phyloP scores from a whole-genome alignment of 2,888 invertebrate genomes.

The Tiliacea citrago region DNA sequence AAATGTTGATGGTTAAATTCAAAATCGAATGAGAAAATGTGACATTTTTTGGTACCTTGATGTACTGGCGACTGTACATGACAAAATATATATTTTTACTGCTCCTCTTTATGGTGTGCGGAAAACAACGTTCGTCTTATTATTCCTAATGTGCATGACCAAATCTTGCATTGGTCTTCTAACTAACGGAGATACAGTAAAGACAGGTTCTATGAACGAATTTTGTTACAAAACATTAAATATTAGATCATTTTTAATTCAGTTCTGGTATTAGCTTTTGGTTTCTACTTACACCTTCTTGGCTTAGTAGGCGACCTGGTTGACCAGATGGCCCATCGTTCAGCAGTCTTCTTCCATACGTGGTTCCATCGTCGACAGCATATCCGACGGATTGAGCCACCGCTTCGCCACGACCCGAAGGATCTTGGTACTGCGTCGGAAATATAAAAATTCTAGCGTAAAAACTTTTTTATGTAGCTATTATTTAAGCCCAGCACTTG shows the following conservation, averaged over 20 bases:
- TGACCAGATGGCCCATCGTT: conserved; percentile 75
- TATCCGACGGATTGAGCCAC: conserved; percentile 71
- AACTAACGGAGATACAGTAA: not conserved
- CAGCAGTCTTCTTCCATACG: conserved; percentile 80
- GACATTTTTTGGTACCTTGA: too few species aligned
- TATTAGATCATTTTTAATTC: too few species aligned
- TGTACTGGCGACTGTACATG: too few species aligned
- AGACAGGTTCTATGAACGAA: not conserved
- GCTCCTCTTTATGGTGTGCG: not conserved
- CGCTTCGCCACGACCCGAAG: conserved; percentile 67
- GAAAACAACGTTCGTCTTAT: not conserved
- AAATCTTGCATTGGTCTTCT: not conserved
- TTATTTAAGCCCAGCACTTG: conserved; percentile 4
- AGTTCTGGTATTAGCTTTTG: not conserved
- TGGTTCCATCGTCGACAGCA: conserved; percentile 75
- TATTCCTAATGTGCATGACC: not conserved
- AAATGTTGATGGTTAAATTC: too few species aligned
- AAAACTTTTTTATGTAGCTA: not conserved
- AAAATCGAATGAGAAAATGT: too few species aligned
- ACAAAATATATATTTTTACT: too few species aligned
- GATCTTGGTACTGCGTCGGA: conserved; percentile 68
- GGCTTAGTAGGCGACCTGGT: conserved; percentile 70
- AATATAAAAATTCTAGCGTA: conserved; percentile 5
- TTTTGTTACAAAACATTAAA: not conserved
- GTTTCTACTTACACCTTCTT: conserved; percentile 71